These are phyloP conservation scores for Chlamydotis undulata DNA, from an alignment of 2,113 vertebrate species.

Conservation along the genomic window DNA sequence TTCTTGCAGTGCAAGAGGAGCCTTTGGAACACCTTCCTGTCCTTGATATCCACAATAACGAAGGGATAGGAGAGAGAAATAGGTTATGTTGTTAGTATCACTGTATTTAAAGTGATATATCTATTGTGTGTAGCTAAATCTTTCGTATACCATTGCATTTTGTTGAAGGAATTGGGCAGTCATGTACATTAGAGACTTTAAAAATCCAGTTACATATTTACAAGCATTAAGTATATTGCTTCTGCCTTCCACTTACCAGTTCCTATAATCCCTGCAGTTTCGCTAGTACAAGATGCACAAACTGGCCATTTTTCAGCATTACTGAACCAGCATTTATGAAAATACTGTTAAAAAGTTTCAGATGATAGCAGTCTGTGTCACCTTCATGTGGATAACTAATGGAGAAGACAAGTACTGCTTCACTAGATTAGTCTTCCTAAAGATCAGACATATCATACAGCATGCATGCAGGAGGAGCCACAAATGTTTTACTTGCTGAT, in stretches of 20 bases:
- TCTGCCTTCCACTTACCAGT: neutral
- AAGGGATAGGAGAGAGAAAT: neutral
- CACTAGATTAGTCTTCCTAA: neutral
- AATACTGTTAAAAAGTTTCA: neutral
- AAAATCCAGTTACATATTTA: conserved; percentile 8
- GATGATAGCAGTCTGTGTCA: neutral
- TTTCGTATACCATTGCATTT: neutral
- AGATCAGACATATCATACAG: neutral
- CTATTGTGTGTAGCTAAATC: neutral
- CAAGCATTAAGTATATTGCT: neutral
- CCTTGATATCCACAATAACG: neutral
- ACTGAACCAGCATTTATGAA: neutral
- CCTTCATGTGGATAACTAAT: neutral
- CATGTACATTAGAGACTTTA: neutral
- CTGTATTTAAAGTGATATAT: neutral
- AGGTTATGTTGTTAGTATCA: neutral
- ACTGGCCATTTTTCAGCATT: neutral
- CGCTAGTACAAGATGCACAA: neutral
- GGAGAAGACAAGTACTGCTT: neutral
- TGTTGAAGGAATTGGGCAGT: neutral
- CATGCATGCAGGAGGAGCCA: neutral
- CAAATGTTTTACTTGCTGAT: neutral
- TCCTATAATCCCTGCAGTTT: neutral
- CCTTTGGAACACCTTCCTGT: neutral
- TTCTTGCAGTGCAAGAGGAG: neutral